These are phyloP conservation scores for Drusus annulatus DNA, from an alignment of 1,140 invertebrate genomes.

Conservation along the genomic window DNA sequence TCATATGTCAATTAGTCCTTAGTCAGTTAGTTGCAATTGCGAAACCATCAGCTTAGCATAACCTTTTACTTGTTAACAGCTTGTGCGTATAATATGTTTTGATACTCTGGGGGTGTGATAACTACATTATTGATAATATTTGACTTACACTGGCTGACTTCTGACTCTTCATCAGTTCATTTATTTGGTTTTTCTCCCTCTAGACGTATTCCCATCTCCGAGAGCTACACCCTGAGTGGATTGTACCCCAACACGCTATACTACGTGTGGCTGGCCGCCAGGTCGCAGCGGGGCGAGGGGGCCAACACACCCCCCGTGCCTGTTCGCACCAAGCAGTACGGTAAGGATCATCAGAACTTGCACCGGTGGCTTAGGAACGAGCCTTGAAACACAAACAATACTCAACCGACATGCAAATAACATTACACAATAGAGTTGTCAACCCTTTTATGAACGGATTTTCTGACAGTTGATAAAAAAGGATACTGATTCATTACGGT, in stretches of 20 bases:
- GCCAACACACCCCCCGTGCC: conserved; percentile 95
- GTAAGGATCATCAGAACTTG: conserved; percentile 79
- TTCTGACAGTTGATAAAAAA: no score
- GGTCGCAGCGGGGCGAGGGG: conserved; percentile 92
- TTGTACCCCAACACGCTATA: conserved; percentile 97
- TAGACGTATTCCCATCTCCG: conserved; percentile 83
- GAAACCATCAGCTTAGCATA: no score
- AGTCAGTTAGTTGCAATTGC: no score
- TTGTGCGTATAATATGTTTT: no score
- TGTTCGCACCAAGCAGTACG: conserved; percentile 95
- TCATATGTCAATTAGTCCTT: no score
- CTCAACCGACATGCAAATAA: not conserved
- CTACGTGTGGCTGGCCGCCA: conserved; percentile 95
- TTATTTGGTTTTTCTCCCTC: not conserved
- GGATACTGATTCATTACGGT: no score
- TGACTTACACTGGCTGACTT: not conserved
- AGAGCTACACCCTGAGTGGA: conserved; percentile 88
- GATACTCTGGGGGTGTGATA: not conserved
- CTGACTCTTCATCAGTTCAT: not conserved
- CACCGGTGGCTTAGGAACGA: not conserved
- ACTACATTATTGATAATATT: not conserved
- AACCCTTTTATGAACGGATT: no score
- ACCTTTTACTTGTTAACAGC: no score
- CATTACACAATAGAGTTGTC: not conserved
- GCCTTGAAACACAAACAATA: conserved; percentile 2